phyloP scores from a whole-genome alignment of 2,797 vertebrate species.

The Rhynchonycteris naso region DNA sequence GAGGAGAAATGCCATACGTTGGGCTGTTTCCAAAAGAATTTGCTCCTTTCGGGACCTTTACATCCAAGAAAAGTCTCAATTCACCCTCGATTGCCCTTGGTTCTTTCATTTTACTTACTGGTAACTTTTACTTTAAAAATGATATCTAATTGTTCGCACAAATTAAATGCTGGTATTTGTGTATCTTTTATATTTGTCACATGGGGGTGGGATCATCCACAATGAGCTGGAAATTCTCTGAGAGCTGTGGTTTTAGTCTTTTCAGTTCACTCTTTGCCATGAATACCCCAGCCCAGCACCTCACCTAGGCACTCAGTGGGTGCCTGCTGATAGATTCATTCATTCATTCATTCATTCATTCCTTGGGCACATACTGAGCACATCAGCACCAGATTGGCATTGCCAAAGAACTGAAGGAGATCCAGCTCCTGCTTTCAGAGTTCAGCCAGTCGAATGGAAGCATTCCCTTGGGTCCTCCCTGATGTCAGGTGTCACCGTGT shows the following conservation, averaged over 20 bases:
- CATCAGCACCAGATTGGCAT: neutral
- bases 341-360: neutral
- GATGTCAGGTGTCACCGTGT: too few relatives aligned
- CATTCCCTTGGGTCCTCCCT: rapidly evolving
- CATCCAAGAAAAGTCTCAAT: neutral
- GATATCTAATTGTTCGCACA: neutral
- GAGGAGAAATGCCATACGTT: neutral
- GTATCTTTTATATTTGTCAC: neutral
- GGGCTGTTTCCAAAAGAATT: slow-evolving; percentile 60
- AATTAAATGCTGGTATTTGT: neutral
- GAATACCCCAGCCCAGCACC: neutral
- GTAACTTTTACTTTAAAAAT: neutral
- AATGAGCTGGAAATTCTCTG: neutral
- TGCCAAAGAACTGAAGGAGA: neutral
- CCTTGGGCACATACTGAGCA: rapidly evolving
- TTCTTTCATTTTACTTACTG: slow-evolving; percentile 3
- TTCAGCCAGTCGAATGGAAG: neutral
- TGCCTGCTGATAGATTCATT: neutral
- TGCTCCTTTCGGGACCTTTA: neutral
- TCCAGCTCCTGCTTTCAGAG: neutral
- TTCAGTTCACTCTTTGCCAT: neutral
- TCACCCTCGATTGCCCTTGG: neutral
- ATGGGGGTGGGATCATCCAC: too few relatives aligned
- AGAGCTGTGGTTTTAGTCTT: neutral
- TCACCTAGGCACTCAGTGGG: neutral